phyloP scores from a whole-genome alignment of 2,797 vertebrate species.

The Poecilia velifera region DNA sequence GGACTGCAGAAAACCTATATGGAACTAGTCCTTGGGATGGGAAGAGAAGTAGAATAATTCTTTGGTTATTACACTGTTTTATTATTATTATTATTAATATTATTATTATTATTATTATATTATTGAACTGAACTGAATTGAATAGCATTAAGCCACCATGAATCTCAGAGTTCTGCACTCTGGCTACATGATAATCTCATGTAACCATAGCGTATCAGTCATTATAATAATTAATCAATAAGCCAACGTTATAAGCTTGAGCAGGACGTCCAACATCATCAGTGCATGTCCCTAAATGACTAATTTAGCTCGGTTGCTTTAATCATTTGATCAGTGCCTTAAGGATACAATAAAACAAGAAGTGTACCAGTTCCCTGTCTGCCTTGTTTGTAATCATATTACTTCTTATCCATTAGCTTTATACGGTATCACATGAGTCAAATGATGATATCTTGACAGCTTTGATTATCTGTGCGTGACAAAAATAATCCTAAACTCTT shows the following conservation, averaged over 20 bases:
- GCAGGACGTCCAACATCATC: not conserved
- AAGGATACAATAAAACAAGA: not conserved
- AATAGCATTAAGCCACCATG: too few relatives aligned
- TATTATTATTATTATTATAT: not conserved
- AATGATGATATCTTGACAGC: not conserved
- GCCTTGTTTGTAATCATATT: not conserved
- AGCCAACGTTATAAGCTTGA: not conserved
- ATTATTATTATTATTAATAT: too few relatives aligned
- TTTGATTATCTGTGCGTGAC: not conserved
- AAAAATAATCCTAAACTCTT: not conserved
- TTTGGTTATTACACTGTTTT: not conserved
- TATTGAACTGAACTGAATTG: not conserved
- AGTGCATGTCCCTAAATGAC: not conserved
- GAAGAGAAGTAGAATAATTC: not conserved
- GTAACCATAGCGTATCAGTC: too few relatives aligned
- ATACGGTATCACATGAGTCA: not conserved
- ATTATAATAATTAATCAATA: not conserved
- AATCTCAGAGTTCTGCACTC: too few relatives aligned
- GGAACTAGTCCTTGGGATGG: not conserved
- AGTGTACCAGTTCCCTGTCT: not conserved
- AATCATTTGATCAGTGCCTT: not conserved
- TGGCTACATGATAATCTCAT: too few relatives aligned
- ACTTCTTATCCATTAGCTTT: not conserved
- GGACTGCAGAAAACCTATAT: not conserved
- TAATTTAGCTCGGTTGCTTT: not conserved